These are phyloP conservation scores for Panzeria rudis DNA, from an alignment of 2,888 invertebrate genomes.

Conservation along the genomic window DNA sequence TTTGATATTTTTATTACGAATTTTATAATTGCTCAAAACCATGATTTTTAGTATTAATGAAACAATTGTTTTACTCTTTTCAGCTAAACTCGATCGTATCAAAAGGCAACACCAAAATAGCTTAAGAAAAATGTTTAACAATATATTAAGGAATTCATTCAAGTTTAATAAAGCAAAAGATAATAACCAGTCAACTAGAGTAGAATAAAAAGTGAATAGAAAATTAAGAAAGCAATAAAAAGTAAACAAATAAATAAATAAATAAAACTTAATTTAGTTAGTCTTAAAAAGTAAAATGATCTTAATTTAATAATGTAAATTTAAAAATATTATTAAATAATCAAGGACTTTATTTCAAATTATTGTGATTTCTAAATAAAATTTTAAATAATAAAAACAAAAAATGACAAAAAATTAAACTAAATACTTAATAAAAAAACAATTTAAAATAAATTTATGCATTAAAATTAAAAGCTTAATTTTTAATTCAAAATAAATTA, in stretches of 20 bases:
- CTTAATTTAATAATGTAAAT: slow-evolving; percentile 71
- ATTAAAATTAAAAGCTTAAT: slow-evolving; percentile 63
- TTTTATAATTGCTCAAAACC: no score
- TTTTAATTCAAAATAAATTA: slow-evolving; percentile 60
- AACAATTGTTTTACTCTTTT: slow-evolving; percentile 47
- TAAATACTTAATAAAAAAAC: slow-evolving; percentile 37
- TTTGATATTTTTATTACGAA: no score
- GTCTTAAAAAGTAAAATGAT: slow-evolving; percentile 53
- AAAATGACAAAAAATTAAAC: slow-evolving; percentile 46
- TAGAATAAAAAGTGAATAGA: slow-evolving; percentile 28
- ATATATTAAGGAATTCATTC: slow-evolving; percentile 36
- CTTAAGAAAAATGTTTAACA: slow-evolving; percentile 73
- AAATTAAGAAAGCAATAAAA: slow-evolving; percentile 51
- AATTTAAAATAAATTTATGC: slow-evolving; percentile 23
- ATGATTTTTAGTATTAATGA: no score
- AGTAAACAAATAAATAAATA: slow-evolving; percentile 40
- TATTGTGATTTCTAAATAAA: slow-evolving; percentile 83
- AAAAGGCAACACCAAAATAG: slow-evolving; percentile 73
- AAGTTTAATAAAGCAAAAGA: slow-evolving; percentile 36
- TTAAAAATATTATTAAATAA: slow-evolving; percentile 60
- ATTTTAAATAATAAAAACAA: slow-evolving; percentile 60
- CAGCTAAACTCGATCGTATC: slow-evolving; percentile 75
- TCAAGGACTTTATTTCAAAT: slow-evolving; percentile 56
- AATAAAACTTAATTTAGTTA: slow-evolving; percentile 72
- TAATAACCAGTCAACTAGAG: slow-evolving; percentile 48